These are phyloP conservation scores for Zosterops pallidus DNA, from an alignment of 2,113 vertebrate genomes.

Conservation along the genomic window DNA sequence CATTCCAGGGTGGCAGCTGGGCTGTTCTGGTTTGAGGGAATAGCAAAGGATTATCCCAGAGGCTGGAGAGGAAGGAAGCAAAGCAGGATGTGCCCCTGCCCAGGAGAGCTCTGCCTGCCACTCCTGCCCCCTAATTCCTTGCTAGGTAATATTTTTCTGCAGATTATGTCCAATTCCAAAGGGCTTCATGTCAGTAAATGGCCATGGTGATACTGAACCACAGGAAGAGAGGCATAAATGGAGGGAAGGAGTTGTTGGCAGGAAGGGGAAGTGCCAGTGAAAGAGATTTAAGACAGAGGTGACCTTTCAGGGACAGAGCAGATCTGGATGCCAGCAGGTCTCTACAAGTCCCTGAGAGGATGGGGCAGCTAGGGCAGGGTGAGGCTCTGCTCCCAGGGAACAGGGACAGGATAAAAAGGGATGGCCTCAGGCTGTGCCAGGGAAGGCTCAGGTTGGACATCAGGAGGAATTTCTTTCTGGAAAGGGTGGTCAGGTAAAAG, in stretches of 20 bases:
- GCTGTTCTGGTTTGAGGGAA: fast-evolving
- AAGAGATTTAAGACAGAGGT: neutral
- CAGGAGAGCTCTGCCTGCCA: neutral
- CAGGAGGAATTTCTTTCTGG: neutral
- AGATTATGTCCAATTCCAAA: neutral
- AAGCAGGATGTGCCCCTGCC: neutral
- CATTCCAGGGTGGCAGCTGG: neutral
- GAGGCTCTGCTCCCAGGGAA: neutral
- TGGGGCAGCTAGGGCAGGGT: fast-evolving
- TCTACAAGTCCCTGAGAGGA: neutral
- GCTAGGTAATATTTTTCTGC: neutral
- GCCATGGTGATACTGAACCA: fast-evolving
- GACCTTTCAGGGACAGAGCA: neutral
- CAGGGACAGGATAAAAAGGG: neutral
- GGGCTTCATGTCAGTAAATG: neutral
- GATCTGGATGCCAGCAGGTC: neutral
- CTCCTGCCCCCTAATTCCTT: neutral
- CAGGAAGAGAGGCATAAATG: neutral
- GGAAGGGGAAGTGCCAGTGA: neutral
- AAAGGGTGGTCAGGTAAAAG: neutral
- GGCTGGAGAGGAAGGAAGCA: neutral
- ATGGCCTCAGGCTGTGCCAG: fast-evolving
- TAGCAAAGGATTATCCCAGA: neutral
- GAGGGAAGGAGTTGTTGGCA: neutral
- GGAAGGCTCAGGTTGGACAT: neutral